Evolutionary conservation across 64 coral and sea anemone species (phyloP), one percentile per base, ranked within the genome.

Genomic region (Pocillopora verrucosa): DNA sequence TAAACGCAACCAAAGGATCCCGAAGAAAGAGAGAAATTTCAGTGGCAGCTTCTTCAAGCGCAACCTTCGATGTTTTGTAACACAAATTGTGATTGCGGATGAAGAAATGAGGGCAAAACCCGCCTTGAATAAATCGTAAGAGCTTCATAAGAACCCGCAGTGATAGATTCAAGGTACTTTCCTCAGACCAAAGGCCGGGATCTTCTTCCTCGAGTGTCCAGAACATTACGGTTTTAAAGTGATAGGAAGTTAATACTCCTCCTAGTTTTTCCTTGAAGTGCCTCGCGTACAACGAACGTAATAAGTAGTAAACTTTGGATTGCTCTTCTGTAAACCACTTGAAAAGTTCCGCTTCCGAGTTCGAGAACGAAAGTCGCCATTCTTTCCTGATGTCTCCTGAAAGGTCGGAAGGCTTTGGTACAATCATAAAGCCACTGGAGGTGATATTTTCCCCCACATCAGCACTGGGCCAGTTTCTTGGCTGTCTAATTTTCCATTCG

Each of bases 161-260:
- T 30, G 12, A 83, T 19, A 67, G 24, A 1, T 68, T 62, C 80
- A 83, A 14, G 0, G 61, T 83, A 19, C 61, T 83, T 68, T 83
- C 60, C 13, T 63, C 60, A 61, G 15, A 83, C 80, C 80, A 83
- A 67, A 36, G 6, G 20, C 80, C 41, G 13, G 34, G 80, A 10
- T 83, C 61, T 19, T 36, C 61, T 83, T 83, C 80, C 61, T 83
- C 80, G 11, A 83, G 80, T 60, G 45, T 68, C 80, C 80, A 83
- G 65, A 83, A 83, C 80, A 83, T 83, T 4, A 83, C 80, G 41
- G 80, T 83, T 68, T 83, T 83, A 3, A 83, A 20, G 36, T 83
- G 80, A 83, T 83, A 83, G 30, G 80, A 83, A 16, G 80, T 45
- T 68, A 83, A 2, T 15, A 30, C 17, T 41, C 80, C 80, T 38